A percentile compares a stretch with the other conserved stretches of the same genome.
These are phyloP conservation scores for Heliothis virescens DNA, from an alignment of 1,140 invertebrate genomes.

Conservation along the genomic window DNA sequence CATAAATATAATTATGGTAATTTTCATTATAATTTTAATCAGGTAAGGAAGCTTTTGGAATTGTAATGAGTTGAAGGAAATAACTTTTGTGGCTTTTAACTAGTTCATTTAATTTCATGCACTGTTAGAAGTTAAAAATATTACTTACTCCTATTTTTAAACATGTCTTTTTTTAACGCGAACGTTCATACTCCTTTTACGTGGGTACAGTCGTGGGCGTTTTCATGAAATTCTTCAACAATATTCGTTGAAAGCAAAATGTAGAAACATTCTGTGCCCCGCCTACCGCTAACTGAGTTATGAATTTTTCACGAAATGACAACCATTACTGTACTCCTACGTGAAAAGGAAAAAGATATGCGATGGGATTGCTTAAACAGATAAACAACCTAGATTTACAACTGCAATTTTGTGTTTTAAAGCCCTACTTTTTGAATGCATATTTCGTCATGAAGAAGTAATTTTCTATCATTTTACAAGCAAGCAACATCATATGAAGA, in stretches of 20 bases:
- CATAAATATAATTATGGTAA: conserved; percentile 29
- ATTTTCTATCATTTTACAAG: too few species aligned
- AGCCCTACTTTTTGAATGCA: too few species aligned
- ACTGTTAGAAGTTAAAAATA: neutral
- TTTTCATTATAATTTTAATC: conserved; percentile 21
- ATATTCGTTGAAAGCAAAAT: neutral
- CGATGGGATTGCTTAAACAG: too few species aligned
- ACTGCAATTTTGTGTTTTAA: too few species aligned
- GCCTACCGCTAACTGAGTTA: neutral
- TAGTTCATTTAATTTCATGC: neutral
- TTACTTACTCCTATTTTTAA: too few species aligned
- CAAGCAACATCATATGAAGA: too few species aligned
- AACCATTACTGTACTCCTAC: neutral
- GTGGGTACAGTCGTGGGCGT: neutral
- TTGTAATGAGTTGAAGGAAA: neutral
- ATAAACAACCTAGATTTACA: too few species aligned
- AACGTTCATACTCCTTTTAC: neutral
- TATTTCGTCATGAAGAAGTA: too few species aligned
- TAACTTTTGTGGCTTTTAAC: neutral
- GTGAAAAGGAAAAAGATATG: neutral
- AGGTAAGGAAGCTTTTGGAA: neutral
- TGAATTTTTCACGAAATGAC: neutral
- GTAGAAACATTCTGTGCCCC: neutral
- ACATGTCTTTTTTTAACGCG: too few species aligned
- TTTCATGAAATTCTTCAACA: neutral